phyloP scores from a whole-genome alignment of 2,797 vertebrate genomes.

The Ceyx erithaca region DNA sequence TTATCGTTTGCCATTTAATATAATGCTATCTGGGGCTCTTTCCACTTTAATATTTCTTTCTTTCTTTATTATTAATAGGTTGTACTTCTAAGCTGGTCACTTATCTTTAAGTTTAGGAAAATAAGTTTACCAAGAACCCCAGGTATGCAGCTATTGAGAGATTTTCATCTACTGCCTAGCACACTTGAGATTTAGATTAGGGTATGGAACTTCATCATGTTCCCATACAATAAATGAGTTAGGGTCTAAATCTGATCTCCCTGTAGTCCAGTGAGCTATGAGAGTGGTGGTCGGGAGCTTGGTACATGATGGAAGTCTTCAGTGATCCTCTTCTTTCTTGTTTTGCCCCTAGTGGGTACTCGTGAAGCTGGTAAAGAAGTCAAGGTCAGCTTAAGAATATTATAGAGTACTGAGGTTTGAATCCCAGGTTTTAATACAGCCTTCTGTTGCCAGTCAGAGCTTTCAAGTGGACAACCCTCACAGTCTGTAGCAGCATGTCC shows the following conservation, averaged over 20 bases:
- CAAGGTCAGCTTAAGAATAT: background rate
- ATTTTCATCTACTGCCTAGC: background rate
- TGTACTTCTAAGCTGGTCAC: background rate
- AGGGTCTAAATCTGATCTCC: background rate
- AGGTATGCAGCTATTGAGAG: background rate
- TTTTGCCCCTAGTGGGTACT: background rate
- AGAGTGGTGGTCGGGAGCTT: background rate
- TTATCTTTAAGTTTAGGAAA: background rate
- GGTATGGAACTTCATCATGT: background rate
- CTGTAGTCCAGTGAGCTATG: background rate
- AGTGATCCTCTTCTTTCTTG: background rate
- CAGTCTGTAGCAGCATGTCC: background rate
- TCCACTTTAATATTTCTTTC: background rate
- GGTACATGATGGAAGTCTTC: background rate
- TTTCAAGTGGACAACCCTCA: background rate
- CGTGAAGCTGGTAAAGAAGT: background rate
- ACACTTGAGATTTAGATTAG: background rate
- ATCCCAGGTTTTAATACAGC: background rate
- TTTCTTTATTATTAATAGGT: background rate
- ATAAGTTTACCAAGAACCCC: background rate
- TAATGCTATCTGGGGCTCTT: background rate
- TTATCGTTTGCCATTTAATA: background rate
- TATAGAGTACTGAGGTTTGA: background rate
- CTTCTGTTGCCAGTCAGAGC: background rate
- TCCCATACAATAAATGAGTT: background rate